phyloP scores from a whole-genome alignment of 2,888 invertebrate genomes.

The Volucella bombylans region DNA sequence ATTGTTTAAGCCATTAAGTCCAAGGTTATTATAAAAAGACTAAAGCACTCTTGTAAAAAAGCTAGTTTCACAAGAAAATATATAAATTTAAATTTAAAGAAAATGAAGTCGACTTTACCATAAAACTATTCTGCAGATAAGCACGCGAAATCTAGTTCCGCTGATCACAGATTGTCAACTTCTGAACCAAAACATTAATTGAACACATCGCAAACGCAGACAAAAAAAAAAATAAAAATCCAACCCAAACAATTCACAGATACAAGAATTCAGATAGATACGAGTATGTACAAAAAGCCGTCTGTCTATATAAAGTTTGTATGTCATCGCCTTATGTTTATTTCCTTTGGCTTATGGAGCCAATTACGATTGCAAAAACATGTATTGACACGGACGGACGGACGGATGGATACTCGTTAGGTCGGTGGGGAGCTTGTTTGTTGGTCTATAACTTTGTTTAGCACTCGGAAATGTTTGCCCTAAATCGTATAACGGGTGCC shows the following conservation, averaged over 20 bases:
- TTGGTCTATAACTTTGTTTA: constrained; percentile 1
- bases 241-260: constrained; percentile 1
- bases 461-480: constrained; percentile 18
- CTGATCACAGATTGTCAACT: constrained; percentile 22
- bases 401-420: not conserved
- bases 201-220: not conserved
- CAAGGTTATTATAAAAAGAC: not conserved
- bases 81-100: no score
- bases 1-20: constrained; percentile 1
- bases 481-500: not conserved
- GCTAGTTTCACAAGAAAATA: not conserved
- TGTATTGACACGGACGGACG: not conserved
- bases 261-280: not conserved
- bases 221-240: not conserved
- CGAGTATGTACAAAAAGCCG: no score
- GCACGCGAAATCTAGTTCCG: not conserved
- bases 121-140: not conserved
- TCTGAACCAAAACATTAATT: constrained; percentile 21
- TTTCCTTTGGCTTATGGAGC: constrained; percentile 13
- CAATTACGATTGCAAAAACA: constrained; percentile 19
- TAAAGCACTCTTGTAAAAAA: not conserved
- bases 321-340: constrained; percentile 11
- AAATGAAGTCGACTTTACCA: no score
- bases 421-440: not conserved
- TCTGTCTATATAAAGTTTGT: not conserved